phyloP scores from a whole-genome alignment of 2,888 invertebrate species.

The Dynastes hyllus region DNA sequence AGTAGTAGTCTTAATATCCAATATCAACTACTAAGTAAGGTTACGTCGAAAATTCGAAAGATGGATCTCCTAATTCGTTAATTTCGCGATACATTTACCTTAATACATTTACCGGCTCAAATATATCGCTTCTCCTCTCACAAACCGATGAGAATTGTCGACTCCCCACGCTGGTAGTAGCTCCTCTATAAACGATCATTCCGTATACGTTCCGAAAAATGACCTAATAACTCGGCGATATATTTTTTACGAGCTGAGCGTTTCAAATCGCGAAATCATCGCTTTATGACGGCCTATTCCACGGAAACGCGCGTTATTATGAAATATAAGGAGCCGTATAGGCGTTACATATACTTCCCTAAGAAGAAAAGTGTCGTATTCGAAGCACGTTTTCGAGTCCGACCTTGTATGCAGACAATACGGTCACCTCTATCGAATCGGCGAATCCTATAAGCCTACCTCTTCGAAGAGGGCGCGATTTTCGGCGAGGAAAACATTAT shows the following conservation, averaged over 20 bases:
- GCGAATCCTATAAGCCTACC: conserved; percentile 1
- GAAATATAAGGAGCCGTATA: background rate
- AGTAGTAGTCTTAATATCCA: too few species aligned
- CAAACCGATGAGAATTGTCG: background rate
- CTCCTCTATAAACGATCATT: background rate
- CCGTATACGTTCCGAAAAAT: conserved; percentile 4
- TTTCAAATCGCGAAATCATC: conserved; percentile 12
- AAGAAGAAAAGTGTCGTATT: background rate
- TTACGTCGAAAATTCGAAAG: too few species aligned
- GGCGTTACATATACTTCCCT: background rate
- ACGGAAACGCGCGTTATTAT: conserved; percentile 10
- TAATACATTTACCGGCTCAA: background rate
- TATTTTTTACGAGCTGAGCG: conserved; percentile 7
- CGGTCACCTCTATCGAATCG: conserved; percentile 9
- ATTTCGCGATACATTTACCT: background rate
- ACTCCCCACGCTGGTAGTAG: background rate
- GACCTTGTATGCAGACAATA: background rate
- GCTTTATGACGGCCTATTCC: background rate
- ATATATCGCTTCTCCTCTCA: background rate
- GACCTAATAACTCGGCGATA: conserved; percentile 9
- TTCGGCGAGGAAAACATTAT: conserved; percentile 3
- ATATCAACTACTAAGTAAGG: too few species aligned
- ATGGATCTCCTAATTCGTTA: background rate
- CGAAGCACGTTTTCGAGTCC: background rate
- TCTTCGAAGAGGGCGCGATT: background rate